Conservation (phyloP, 1,140 invertebrate genomes). For the Brachystomella parvula region DNA sequence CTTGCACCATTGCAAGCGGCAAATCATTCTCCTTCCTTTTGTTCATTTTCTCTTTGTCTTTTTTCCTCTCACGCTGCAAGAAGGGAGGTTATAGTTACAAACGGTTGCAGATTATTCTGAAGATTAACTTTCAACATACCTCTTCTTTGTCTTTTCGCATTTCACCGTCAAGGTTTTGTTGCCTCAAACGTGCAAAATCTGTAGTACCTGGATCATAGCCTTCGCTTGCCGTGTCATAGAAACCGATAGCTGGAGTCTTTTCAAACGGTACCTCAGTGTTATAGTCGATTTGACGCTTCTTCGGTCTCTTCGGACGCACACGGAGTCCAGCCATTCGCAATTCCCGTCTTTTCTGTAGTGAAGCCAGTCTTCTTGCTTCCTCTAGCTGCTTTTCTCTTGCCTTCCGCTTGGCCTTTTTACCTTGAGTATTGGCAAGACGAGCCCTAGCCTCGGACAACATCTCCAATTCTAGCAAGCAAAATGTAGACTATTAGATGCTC, state of each 20-base stretch:
- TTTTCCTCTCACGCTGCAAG: constrained; percentile 61
- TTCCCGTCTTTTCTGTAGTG: constrained; percentile 92
- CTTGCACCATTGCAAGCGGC: constrained; percentile 79
- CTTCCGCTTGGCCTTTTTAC: constrained; percentile 98
- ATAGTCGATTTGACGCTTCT: constrained; percentile 88
- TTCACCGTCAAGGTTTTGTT: constrained; percentile 90
- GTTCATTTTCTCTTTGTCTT: constrained; percentile 88
- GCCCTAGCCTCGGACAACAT: constrained; percentile 99
- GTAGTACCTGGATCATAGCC: constrained; percentile 75
- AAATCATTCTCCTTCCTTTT: constrained; percentile 94
- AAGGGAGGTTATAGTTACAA: constrained; percentile 7
- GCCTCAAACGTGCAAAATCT: constrained; percentile 78
- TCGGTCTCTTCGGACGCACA: constrained; percentile 61
- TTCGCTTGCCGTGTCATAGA: constrained; percentile 89
- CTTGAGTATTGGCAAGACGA: constrained; percentile 96
- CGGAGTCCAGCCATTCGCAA: constrained; percentile 95
- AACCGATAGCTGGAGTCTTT: constrained; percentile 80
- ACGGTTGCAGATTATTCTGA: neutral
- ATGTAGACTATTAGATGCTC: constrained; percentile 33
- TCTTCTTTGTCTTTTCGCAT: constrained; percentile 81
- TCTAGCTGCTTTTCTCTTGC: constrained; percentile 97
- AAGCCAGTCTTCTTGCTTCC: constrained; percentile 90
- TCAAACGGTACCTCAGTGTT: constrained; percentile 97
- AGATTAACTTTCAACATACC: constrained; percentile 43
- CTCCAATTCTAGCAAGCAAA: constrained; percentile 71